Conservation (phyloP, 1,140 invertebrate genomes). For the Sinonovacula constricta region DNA sequence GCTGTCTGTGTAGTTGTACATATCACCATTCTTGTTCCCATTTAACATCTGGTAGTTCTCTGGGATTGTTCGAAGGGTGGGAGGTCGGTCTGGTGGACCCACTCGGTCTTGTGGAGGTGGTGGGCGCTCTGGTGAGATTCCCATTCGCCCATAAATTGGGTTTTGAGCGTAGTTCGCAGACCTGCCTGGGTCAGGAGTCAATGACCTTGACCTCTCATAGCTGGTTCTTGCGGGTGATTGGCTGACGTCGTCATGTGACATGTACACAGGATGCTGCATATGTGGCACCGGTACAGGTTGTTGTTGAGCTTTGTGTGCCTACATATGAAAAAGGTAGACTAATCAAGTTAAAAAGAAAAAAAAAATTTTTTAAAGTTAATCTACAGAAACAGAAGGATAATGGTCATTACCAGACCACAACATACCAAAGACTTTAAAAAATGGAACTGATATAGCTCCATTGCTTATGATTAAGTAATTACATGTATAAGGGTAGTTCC, state of each 20-base stretch:
- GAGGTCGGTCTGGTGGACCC: slow-evolving; percentile 63
- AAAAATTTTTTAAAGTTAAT: too few species aligned
- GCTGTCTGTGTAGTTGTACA: slow-evolving; percentile 27
- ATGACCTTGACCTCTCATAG: slow-evolving; percentile 69
- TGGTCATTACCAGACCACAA: too few species aligned
- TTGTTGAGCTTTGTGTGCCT: slow-evolving; percentile 66
- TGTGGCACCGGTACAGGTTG: slow-evolving; percentile 60
- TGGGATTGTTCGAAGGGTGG: slow-evolving; percentile 69
- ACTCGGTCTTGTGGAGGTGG: slow-evolving; percentile 40
- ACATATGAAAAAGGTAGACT: slow-evolving; percentile 12
- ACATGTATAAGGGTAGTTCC: too few species aligned
- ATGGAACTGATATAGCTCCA: too few species aligned
- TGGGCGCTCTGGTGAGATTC: slow-evolving; percentile 39
- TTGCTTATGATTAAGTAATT: too few species aligned
- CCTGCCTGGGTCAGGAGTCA: slow-evolving; percentile 61
- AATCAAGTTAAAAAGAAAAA: too few species aligned
- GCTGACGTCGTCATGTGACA: slow-evolving; percentile 49
- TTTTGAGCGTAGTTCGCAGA: slow-evolving; percentile 51
- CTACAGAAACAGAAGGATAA: too few species aligned
- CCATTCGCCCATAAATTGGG: slow-evolving; percentile 52
- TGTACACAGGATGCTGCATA: slow-evolving; percentile 47
- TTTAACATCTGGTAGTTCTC: slow-evolving; percentile 69
- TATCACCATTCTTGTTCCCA: slow-evolving; percentile 50
- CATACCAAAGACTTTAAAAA: too few species aligned
- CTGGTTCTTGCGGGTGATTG: slow-evolving; percentile 50